These are phyloP conservation scores for Epistrophella euchroma DNA, from an alignment of 2,888 invertebrate genomes.

Conservation along the genomic window DNA sequence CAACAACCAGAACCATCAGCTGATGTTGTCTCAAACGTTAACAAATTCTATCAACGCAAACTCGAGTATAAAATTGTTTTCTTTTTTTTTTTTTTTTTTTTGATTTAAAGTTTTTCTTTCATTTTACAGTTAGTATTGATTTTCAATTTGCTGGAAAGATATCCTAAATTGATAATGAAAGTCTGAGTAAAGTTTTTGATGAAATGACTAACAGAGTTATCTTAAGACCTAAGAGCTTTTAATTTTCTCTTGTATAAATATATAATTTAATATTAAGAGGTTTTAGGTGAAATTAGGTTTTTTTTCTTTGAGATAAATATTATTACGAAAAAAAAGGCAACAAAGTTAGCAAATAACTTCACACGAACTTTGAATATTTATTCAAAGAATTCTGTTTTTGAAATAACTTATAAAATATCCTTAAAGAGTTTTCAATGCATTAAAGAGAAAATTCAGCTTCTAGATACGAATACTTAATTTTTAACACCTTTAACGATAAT, in stretches of 20 bases:
- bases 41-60: constrained; percentile 63
- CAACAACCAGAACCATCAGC: constrained; percentile 11
- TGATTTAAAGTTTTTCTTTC: constrained; percentile 7
- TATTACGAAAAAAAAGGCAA: neutral
- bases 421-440: neutral
- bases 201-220: neutral
- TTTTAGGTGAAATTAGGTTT: neutral
- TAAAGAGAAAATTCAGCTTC: neutral
- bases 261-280: neutral
- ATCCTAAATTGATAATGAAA: constrained; percentile 26
- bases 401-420: no score
- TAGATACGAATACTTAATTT: neutral
- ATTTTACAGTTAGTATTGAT: constrained; percentile 19
- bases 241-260: neutral
- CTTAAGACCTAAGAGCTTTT: neutral
- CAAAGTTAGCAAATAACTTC: no score
- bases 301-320: neutral
- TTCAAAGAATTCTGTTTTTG: no score
- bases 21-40: constrained; percentile 19
- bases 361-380: no score
- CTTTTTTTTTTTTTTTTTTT: neutral
- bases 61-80: constrained; percentile 52
- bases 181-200: constrained; percentile 16
- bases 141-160: constrained; percentile 7
- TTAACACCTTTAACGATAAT: neutral